Conservation (phyloP, 2,113 vertebrate genomes). For the Muscicapa adusta region DNA sequence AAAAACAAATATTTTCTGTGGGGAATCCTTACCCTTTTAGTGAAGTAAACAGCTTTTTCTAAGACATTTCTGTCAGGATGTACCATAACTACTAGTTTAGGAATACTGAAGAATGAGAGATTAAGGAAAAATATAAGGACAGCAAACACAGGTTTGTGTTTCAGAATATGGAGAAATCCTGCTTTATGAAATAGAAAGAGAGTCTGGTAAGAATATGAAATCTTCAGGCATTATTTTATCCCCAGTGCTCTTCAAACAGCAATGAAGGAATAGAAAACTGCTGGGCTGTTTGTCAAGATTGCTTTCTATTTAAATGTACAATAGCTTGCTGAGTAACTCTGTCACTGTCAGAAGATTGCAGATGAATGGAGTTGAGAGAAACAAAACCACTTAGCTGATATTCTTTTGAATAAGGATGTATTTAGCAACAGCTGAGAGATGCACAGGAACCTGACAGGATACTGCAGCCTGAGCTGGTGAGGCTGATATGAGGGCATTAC, state of each 20-base stretch:
- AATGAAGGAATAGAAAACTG: not conserved
- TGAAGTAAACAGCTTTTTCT: not conserved
- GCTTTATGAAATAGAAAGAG: not conserved
- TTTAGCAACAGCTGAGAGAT: not conserved
- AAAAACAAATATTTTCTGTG: not conserved
- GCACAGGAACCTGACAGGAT: not conserved
- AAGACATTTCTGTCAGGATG: not conserved
- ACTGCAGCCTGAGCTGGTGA: accelerated
- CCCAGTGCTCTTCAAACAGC: not conserved
- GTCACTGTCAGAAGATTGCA: not conserved
- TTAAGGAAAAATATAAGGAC: not conserved
- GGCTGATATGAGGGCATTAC: accelerated
- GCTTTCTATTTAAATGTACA: not conserved
- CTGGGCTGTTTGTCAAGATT: not conserved
- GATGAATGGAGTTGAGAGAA: not conserved
- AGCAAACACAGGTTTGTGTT: not conserved
- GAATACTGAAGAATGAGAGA: not conserved
- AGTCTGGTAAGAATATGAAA: not conserved
- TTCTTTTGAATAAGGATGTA: not conserved
- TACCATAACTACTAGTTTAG: not conserved
- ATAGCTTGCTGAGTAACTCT: not conserved
- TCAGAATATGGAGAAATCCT: not conserved
- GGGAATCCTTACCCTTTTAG: not conserved
- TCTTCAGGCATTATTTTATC: not conserved
- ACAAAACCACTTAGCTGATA: not conserved